Evolutionary conservation across 2,888 invertebrate species (phyloP).

Genomic region (Ethmia dodecea): DNA sequence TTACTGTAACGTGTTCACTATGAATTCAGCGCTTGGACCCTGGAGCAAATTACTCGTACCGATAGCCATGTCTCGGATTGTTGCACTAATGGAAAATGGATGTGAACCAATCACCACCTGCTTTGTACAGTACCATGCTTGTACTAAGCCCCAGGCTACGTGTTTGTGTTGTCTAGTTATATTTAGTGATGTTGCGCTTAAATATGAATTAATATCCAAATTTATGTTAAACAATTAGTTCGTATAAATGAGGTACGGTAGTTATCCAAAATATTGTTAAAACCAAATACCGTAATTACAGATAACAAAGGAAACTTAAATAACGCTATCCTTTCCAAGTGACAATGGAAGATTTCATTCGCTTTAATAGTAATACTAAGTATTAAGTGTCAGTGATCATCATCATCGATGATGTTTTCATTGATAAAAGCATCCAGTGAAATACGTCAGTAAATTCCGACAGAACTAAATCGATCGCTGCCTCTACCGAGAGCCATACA

Average conservation of each 20-base stretch:
- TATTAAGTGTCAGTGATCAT: no score
- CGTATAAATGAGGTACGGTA: no score
- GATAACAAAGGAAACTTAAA: no score
- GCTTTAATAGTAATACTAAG: background rate
- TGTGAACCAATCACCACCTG: conserved; percentile 41
- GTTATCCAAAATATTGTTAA: no score
- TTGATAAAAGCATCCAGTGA: no score
- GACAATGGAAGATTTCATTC: background rate
- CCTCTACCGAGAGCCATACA: conserved; percentile 29
- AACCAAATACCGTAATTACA: no score
- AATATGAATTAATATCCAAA: no score
- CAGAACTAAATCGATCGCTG: conserved; percentile 50
- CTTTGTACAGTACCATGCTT: conserved; percentile 20
- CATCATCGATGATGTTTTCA: no score
- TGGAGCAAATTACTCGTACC: conserved; percentile 27
- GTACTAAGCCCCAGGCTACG: background rate
- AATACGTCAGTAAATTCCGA: conserved; percentile 40
- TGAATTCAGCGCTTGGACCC: conserved; percentile 16
- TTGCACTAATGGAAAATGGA: conserved; percentile 54
- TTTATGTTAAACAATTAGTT: no score
- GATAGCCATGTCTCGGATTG: conserved; percentile 26
- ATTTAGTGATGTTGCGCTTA: no score
- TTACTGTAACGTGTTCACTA: conserved; percentile 3
- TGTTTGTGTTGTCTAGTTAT: background rate
- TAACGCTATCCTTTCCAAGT: no score